These are phyloP conservation scores for Brachyistius frenatus DNA, from an alignment of 2,113 vertebrate species.

Conservation along the genomic window DNA sequence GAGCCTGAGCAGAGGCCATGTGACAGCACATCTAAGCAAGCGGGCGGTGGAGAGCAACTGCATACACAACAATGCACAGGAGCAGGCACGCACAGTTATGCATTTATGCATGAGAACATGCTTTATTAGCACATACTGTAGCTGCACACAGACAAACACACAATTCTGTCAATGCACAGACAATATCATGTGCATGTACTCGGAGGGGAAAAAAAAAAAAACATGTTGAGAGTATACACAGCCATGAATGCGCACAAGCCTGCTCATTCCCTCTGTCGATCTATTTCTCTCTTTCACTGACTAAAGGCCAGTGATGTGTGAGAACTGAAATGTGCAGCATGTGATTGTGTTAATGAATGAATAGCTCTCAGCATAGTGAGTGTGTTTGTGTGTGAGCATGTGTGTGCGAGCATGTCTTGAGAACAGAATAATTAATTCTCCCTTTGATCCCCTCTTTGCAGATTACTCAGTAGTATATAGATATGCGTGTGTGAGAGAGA, in stretches of 20 bases:
- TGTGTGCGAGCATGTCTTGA: conserved; percentile 19
- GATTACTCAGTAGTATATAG: conserved; percentile 46
- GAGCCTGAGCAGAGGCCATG: conserved; percentile 57
- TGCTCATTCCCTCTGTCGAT: neutral
- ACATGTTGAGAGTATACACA: neutral
- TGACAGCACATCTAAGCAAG: conserved; percentile 53
- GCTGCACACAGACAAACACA: conserved; percentile 1
- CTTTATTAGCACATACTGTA: conserved; percentile 2
- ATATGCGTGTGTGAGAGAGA: conserved; percentile 12
- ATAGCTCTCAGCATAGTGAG: conserved; percentile 48
- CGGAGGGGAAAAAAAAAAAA: conserved; percentile 14
- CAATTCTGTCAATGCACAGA: neutral
- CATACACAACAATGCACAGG: conserved; percentile 47
- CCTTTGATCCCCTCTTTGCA: conserved; percentile 49
- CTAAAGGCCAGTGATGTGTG: conserved; percentile 52
- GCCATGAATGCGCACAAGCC: neutral
- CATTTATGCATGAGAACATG: conserved; percentile 34
- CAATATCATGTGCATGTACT: neutral
- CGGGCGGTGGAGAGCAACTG: conserved; percentile 17
- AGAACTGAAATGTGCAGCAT: conserved; percentile 57
- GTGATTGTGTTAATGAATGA: conserved; percentile 76
- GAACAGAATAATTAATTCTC: conserved; percentile 51
- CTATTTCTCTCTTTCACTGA: conserved; percentile 12
- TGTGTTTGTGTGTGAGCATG: neutral
- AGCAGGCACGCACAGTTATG: conserved; percentile 32